These are phyloP conservation scores for Gallinago stenura DNA, from an alignment of 2,797 vertebrate species.

Conservation along the genomic window DNA sequence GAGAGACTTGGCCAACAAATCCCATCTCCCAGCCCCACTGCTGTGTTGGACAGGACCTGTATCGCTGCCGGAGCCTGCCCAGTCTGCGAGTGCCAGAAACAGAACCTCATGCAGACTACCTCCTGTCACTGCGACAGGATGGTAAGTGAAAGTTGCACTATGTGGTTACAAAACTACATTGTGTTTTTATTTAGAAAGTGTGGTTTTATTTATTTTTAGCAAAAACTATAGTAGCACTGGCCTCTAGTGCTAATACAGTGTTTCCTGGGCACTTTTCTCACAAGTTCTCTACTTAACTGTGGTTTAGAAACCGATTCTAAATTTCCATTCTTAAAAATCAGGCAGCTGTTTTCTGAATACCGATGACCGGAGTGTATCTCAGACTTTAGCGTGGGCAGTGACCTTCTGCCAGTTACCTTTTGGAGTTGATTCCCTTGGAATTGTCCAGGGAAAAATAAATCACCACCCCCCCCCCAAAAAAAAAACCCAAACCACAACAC, in stretches of 20 bases:
- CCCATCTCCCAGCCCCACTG: neutral
- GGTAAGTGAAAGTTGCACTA: neutral
- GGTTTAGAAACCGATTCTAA: neutral
- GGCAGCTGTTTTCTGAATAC: neutral
- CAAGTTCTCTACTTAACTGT: neutral
- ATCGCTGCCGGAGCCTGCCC: slow-evolving; percentile 64
- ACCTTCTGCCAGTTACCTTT: neutral
- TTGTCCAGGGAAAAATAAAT: neutral
- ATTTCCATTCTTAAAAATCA: neutral
- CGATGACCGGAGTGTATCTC: neutral
- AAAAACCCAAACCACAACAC: neutral
- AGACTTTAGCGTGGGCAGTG: neutral
- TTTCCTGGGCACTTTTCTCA: neutral
- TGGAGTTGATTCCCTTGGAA: neutral
- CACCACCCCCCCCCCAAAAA: neutral
- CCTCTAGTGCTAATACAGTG: neutral
- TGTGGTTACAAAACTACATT: neutral
- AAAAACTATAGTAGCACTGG: neutral
- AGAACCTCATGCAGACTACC: slow-evolving; percentile 48
- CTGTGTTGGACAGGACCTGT: slow-evolving; percentile 12
- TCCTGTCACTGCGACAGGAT: slow-evolving; percentile 40
- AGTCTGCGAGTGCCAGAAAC: slow-evolving; percentile 41
- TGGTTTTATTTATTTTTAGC: neutral
- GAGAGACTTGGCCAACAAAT: slow-evolving; percentile 45
- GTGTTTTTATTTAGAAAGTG: neutral